A percentile compares a stretch with the other conserved stretches of the same genome.
phyloP scores from a whole-genome alignment of 2,113 vertebrate genomes.

The Lagopus muta region DNA sequence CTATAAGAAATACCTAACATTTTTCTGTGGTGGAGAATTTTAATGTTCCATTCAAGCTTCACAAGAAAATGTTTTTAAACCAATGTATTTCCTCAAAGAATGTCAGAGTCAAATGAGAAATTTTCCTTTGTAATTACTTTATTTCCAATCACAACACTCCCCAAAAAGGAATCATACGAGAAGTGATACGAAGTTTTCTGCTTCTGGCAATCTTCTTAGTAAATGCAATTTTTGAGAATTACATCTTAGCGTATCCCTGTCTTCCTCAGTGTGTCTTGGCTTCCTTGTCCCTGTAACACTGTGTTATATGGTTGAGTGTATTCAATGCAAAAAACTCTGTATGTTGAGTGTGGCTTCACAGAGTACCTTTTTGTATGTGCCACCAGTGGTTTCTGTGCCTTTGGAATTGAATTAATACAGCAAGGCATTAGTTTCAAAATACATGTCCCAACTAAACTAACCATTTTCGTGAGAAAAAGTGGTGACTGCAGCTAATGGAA shows the following conservation, averaged over 20 bases:
- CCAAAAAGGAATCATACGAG: not conserved
- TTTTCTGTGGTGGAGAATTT: constrained; percentile 21
- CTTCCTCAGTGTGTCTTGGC: not conserved
- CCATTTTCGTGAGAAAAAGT: not conserved
- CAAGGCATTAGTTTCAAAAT: not conserved
- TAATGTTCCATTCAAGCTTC: constrained; percentile 27
- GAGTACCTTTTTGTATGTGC: not conserved
- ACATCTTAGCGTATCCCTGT: not conserved
- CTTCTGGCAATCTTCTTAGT: not conserved
- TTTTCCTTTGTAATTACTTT: constrained; percentile 9
- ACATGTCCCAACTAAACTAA: not conserved
- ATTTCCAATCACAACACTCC: not conserved
- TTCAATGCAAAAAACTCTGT: constrained; percentile 22
- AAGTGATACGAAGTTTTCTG: not conserved
- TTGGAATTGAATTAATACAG: not conserved
- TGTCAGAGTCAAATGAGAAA: not conserved
- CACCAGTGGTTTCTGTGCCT: not conserved
- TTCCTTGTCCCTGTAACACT: constrained; percentile 28
- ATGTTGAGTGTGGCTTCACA: not conserved
- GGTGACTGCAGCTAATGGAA: not conserved
- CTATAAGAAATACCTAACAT: constrained; percentile 37
- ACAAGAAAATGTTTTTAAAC: constrained; percentile 34
- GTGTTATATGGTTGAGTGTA: not conserved
- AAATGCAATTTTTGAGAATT: not conserved
- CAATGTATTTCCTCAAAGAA: not conserved